Conservation (phyloP, 2,888 invertebrate genomes). For the Yponomeuta cagnagella region DNA sequence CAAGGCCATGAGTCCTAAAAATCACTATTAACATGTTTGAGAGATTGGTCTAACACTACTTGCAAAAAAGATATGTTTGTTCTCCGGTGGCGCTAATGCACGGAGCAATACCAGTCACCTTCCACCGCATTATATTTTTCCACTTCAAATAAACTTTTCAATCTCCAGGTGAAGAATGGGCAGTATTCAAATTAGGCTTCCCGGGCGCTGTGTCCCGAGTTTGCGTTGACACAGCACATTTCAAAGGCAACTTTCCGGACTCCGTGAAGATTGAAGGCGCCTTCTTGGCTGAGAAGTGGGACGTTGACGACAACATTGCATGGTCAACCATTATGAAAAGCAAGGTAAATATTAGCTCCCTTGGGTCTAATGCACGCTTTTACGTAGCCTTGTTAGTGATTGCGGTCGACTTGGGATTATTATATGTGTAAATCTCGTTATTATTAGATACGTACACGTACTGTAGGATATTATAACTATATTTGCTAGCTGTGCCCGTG, state of each 20-base stretch:
- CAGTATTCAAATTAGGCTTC: constrained; percentile 75
- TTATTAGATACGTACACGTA: no score
- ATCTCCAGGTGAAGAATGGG: constrained; percentile 75
- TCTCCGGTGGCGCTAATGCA: no score
- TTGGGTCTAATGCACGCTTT: background rate
- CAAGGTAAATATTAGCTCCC: constrained; percentile 54
- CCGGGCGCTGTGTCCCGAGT: constrained; percentile 65
- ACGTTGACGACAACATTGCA: constrained; percentile 39
- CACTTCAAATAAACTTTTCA: constrained; percentile 12
- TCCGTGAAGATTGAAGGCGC: constrained; percentile 74
- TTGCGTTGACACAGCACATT: constrained; percentile 77
- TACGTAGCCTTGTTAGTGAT: background rate
- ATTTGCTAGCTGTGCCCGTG: no score
- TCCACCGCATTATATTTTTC: background rate
- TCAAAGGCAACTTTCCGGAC: constrained; percentile 80
- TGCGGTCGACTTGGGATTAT: no score
- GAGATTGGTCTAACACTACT: no score
- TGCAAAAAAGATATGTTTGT: no score
- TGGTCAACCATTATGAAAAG: constrained; percentile 70
- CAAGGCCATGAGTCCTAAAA: no score
- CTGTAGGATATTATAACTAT: no score
- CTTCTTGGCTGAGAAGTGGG: constrained; percentile 35
- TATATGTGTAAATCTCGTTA: no score
- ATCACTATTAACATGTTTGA: no score
- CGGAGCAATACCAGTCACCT: no score